Percentiles rank a stretch among this genome's conserved stretches.
phyloP scores from a whole-genome alignment of 2,797 vertebrate species.

The Mus caroli region DNA sequence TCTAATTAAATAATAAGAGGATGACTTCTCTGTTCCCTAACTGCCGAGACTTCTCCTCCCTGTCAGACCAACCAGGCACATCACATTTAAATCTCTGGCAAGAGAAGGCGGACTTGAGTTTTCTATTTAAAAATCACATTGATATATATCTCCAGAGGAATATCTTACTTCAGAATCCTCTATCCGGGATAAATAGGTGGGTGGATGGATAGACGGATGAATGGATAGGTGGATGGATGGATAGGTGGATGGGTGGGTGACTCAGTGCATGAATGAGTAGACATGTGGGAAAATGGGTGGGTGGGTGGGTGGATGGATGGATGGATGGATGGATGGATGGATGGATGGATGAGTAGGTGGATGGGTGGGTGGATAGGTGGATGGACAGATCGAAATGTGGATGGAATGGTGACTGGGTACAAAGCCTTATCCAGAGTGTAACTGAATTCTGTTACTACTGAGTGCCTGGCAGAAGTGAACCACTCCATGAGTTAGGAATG shows the following conservation, averaged over 20 bases:
- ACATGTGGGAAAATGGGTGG: no score
- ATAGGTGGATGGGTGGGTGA: no score
- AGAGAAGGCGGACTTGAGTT: conserved; percentile 10
- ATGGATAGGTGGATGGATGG: background rate
- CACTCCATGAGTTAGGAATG: background rate
- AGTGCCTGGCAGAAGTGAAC: background rate
- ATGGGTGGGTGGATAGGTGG: background rate
- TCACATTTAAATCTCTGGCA: conserved; percentile 47
- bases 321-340: no score
- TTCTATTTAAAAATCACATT: conserved; percentile 50
- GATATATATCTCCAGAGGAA: background rate
- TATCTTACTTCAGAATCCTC: conserved; percentile 3
- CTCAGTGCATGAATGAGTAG: no score
- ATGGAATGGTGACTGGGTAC: background rate
- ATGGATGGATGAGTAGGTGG: background rate
- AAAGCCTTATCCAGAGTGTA: background rate
- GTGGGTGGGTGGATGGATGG: no score
- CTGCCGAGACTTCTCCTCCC: conserved; percentile 20
- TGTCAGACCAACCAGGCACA: conserved; percentile 45
- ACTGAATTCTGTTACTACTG: background rate
- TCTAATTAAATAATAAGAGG: conserved; percentile 25
- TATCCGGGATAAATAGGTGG: background rate
- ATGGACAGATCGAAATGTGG: background rate
- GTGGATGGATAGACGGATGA: background rate
- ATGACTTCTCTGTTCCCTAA: conserved; percentile 43